Percentiles rank a stretch among this genome's conserved stretches.
Conservation (phyloP, 1,140 invertebrate genomes). For the Pomacea maculata region DNA sequence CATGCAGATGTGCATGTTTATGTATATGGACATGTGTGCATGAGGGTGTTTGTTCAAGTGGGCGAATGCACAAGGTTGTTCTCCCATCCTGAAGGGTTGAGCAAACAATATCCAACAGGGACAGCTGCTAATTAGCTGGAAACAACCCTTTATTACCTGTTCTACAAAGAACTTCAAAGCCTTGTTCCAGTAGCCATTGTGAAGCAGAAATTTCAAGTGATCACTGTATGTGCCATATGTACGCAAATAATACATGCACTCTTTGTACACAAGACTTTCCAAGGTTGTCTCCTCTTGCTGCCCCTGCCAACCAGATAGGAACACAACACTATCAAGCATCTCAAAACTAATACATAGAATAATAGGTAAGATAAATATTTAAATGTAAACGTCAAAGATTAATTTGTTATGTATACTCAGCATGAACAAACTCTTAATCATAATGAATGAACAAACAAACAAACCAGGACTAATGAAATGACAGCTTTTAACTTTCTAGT, state of each 20-base stretch:
- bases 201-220: conserved; percentile 60
- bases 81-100: too few species aligned
- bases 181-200: conserved; percentile 62
- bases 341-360: conserved; percentile 8
- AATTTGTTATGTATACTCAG: background rate
- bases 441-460: background rate
- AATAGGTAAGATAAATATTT: background rate
- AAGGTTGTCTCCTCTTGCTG: conserved; percentile 49
- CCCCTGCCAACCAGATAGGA: conserved; percentile 20
- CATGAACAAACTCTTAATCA: background rate
- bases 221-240: conserved; percentile 61
- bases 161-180: conserved; percentile 62
- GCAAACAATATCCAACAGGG: too few species aligned
- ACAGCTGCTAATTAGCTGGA: too few species aligned
- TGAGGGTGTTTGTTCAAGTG: too few species aligned
- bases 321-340: background rate
- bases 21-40: too few species aligned
- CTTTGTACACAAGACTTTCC: conserved; percentile 57
- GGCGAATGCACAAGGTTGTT: too few species aligned
- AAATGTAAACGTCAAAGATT: background rate
- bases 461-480: too few species aligned
- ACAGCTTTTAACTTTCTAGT: too few species aligned
- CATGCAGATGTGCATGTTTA: too few species aligned
- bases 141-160: conserved; percentile 44
- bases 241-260: conserved; percentile 63